Evolutionary conservation across 1,140 invertebrate genomes (phyloP).

Genomic region (Heliconius congener): DNA sequence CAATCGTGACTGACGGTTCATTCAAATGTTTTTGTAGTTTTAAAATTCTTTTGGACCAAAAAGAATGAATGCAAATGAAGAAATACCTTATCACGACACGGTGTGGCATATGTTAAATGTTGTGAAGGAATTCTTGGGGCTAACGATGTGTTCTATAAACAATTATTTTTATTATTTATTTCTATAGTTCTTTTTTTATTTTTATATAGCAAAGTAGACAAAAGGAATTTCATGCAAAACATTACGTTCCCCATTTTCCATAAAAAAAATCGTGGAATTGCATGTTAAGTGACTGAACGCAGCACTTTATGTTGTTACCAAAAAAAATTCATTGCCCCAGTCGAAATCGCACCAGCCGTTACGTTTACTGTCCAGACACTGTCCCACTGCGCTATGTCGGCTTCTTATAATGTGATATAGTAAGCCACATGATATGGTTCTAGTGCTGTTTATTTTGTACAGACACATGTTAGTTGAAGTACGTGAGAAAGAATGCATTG

Average conservation of each 20-base stretch:
- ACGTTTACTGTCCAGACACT: too few relatives aligned
- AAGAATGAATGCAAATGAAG: slow-evolving; percentile 59
- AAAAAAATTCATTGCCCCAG: too few relatives aligned
- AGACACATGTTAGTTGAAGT: background rate
- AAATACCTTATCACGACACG: slow-evolving; percentile 65
- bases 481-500: background rate
- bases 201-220: background rate
- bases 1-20: slow-evolving; percentile 2
- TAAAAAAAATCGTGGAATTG: too few relatives aligned
- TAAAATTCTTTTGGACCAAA: slow-evolving; percentile 56
- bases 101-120: slow-evolving; percentile 62
- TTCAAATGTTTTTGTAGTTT: slow-evolving; percentile 59
- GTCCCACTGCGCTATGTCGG: too few relatives aligned
- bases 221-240: background rate
- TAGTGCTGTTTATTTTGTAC: slow-evolving; percentile 3
- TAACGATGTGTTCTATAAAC: slow-evolving; percentile 72
- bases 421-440: background rate
- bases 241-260: background rate
- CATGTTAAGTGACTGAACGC: too few relatives aligned
- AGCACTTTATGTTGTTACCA: too few relatives aligned
- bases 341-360: too few relatives aligned
- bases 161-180: background rate
- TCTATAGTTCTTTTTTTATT: background rate
- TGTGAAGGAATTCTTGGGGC: slow-evolving; percentile 64
- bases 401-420: too few relatives aligned